Base-by-base conservation (phyloP, 2,113 vertebrate genomes). In the Oncorhynchus clarkii region DNA sequence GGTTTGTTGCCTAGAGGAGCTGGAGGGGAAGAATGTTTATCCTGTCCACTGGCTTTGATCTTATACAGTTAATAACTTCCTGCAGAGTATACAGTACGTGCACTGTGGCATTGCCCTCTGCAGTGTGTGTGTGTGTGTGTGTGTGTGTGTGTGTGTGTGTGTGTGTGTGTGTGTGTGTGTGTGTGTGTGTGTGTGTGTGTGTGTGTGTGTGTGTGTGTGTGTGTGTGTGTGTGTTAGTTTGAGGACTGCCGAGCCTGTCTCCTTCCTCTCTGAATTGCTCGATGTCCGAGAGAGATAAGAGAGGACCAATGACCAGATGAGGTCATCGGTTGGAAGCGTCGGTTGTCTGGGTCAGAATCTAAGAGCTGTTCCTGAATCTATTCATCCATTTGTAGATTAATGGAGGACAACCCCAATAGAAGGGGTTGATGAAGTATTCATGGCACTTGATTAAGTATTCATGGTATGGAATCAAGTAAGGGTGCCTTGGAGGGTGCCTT, bases 41-140 rank as follows among this genome's bases (percentile, higher is more conserved):
- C 78, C 81, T 83, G 57, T 79, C 78, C 81, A 66, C 59, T 24
- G 34, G 22, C 78, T 83, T 83, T 83, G 74, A 83, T 83, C 74
- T 83, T 72, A 67, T 29, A 62, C 71, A 77, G 74, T 83, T 83
- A 83, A 83, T 83, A 76, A 83, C 81, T 83, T 83, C 81, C 81
- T 83, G 81, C 74, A 76, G 26, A 20, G 71, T 74, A 48, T 78
- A 76, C 77, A 74, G 78, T 76, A 76, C 78, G 71, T 83, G 81
- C 79, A 80, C 62, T 71, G 54, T 68, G 49, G 73, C 76, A 76
- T 16, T 76, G 67, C 67, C 67, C 67, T 67, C 67, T 51, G 22
- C 57, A 12, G 59, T 72, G 70, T 72, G 70, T 73, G 71, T 62
- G n/a, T n/a, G 18, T 73, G 26, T 31, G 71, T n/a, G 71, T 59